Base-by-base conservation (phyloP, 30 jellyfish, hydroid and myxozoan species). In the Rhopilema esculentum region DNA sequence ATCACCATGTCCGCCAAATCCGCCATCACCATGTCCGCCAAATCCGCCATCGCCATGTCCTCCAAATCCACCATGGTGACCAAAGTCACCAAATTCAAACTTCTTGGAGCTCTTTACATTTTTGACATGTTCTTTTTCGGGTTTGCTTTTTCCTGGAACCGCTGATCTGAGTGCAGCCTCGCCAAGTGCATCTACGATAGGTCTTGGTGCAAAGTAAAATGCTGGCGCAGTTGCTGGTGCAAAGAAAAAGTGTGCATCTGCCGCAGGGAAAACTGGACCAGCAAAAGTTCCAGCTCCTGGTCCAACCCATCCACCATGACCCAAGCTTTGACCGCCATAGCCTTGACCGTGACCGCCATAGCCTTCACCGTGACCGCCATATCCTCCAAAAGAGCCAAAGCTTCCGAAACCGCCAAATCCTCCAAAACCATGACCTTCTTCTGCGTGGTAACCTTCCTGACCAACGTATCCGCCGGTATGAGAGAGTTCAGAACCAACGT, bases 391-490 rank as follows among this genome's bases (percentile, higher is more conserved):
- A 4, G 89, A 75, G 0, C 88, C 89, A 51, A 25, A 84, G 49
- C 79, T 79, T 51, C 89, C 89, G 63, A 57, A 63, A 23, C 89
- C 83, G 9, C 88, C 89, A 51, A 71, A 84, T 16, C 93, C 93
- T 18, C 88, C 93, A 22, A 27, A 80, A 25, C 91, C 91, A 29
- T 71, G 76, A 20, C 87, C 76, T 4, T 27, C 71, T 20, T 30
- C 24, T 21, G 70, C 84, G 0, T 67, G 77, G 48, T 67, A 67
- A 51, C 77, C 77, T 67, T 62, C 94, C 49, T 86, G 92, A 18
- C 88, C 94, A n/a, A 85, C 91, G 24, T 23, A 24, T 64, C 98
- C 98, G 0, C 98, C 97, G 26, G 63, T 73, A 72, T 83, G 97
- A 8, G 65, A 68, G 16, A 87, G 77, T 26, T 79, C 89, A 20